Evolutionary conservation across 2,888 invertebrate species (phyloP), one percentile per base, ranked within the genome.

Genomic region (Taphrorychus bicolor): DNA sequence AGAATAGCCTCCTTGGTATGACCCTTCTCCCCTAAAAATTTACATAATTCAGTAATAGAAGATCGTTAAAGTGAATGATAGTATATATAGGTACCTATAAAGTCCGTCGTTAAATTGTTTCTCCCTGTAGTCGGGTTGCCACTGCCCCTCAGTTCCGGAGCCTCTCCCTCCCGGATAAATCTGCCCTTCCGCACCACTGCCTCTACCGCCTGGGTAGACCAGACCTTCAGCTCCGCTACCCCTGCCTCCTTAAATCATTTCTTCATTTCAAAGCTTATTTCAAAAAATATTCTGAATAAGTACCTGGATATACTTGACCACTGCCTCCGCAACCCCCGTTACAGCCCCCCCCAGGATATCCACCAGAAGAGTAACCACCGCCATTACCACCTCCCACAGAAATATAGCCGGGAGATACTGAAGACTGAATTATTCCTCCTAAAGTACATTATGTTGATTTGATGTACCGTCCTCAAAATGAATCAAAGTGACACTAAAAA

Each of bases 31-130:
- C 16, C 52, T 21, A 22, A 21, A 59, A 59, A 24, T 21, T 40
- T 11, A 0, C 5, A 16, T 3, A 45, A 3, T 45, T 45, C 5
- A 45, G 3, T 3, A 3, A 32, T 3, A 3, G 5, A 7, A 11
- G 14, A 14, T 4, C 45, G 16, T 45, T 48, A 22, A 3, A 45
- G 5, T 59, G n/a, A 23, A n/a, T n/a, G n/a, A n/a, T n/a, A n/a
- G n/a, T n/a, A n/a, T 40, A 18, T 3, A 3, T 7, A 54, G n/a
- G 9, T 7, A 11, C 66, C 48, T 77, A 72, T 79, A 79, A 45
- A 78, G 75, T 9, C 80, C 80, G 69, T 79, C 77, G 65, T 80
- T 77, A 71, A 78, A 78, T 21, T 78, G 72, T 66, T 75, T 73
- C 69, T 79, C 79, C 49, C 73, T 75, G 64, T 73, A 72, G 32